phyloP scores from a whole-genome alignment of 2,797 vertebrate species.

The Anas acuta region DNA sequence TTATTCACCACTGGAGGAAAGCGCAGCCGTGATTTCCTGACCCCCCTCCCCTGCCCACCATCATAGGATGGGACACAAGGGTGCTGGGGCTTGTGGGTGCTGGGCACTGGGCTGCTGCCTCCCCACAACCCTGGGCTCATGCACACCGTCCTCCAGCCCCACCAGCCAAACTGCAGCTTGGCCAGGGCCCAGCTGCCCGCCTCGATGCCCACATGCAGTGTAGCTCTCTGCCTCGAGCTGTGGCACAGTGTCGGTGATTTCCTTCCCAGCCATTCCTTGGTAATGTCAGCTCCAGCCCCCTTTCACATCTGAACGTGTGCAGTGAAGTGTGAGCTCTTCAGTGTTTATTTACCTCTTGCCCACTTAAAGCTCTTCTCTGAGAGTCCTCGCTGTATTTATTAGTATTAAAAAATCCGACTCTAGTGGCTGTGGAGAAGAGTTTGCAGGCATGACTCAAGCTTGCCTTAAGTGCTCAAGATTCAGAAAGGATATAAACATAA shows the following conservation, averaged over 20 bases:
- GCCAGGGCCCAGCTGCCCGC: background rate
- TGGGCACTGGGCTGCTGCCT: background rate
- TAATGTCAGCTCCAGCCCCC: background rate
- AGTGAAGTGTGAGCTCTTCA: background rate
- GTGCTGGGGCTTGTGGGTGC: background rate
- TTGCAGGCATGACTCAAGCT: background rate
- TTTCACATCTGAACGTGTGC: fast-evolving
- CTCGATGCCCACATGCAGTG: fast-evolving
- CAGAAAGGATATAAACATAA: background rate
- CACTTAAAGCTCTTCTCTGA: background rate
- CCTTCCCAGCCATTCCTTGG: background rate
- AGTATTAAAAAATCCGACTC: background rate
- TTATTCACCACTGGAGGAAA: background rate
- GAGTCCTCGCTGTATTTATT: background rate
- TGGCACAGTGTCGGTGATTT: fast-evolving
- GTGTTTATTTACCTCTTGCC: background rate
- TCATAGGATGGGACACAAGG: background rate
- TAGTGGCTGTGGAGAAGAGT: background rate
- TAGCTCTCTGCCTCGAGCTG: too few species aligned
- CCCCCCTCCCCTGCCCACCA: fast-evolving
- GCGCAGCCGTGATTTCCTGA: background rate
- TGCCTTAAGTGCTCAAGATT: background rate
- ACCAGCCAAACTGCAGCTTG: background rate
- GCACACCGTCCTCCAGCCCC: background rate
- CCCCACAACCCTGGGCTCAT: background rate